Evolutionary conservation across 2,113 vertebrate genomes (phyloP).

Genomic region (Tursiops truncatus): DNA sequence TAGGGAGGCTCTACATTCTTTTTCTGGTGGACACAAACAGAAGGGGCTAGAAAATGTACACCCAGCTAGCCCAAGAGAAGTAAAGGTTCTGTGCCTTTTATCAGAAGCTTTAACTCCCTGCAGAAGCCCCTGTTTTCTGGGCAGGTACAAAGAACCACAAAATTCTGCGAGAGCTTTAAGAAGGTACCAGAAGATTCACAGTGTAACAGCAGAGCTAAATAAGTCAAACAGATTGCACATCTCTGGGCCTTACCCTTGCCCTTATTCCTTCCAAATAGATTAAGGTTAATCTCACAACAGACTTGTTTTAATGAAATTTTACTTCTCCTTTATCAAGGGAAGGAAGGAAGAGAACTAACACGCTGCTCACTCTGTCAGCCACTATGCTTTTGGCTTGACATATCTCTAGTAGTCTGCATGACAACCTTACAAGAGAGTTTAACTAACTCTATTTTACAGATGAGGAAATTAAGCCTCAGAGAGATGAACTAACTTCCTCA

Average conservation of each 20-base stretch:
- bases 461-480: background rate
- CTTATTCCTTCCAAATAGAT: background rate
- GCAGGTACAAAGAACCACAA: background rate
- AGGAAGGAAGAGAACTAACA: background rate
- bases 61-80: background rate
- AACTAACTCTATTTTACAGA: conserved; percentile 4
- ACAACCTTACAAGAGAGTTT: background rate
- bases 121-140: background rate
- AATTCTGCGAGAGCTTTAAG: background rate
- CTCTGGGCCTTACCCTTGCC: background rate
- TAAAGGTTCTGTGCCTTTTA: background rate
- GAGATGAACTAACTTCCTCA: background rate
- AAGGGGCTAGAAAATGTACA: background rate
- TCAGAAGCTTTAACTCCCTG: background rate
- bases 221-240: background rate
- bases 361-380: background rate
- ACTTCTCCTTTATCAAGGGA: background rate
- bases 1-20: background rate
- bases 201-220: background rate
- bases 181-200: background rate
- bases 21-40: background rate
- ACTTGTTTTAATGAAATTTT: background rate
- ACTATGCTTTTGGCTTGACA: background rate
- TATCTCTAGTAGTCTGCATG: background rate
- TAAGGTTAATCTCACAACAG: background rate